Conservation (phyloP, 2,797 vertebrate species). For the Pipistrellus kuhlii region DNA sequence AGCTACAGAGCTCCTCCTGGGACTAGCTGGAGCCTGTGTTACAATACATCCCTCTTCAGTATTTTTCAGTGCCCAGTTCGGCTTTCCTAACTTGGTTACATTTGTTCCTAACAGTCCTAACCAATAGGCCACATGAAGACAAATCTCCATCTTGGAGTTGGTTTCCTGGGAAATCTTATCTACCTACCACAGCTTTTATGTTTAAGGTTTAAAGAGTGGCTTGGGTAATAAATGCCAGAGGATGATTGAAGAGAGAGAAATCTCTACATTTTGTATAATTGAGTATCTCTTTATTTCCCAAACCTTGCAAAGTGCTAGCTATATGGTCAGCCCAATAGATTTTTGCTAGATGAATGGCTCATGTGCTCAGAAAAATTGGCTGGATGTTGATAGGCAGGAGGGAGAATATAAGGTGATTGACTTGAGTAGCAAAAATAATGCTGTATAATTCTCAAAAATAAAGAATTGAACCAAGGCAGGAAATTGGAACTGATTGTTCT, state of each 20-base stretch:
- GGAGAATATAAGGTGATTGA: slow-evolving; percentile 48
- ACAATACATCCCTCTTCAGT: neutral
- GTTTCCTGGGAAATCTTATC: slow-evolving; percentile 67
- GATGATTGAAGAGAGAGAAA: slow-evolving; percentile 29
- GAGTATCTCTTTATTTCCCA: slow-evolving; percentile 50
- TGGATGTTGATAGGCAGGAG: slow-evolving; percentile 55
- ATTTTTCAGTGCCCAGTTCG: neutral
- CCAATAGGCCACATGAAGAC: neutral
- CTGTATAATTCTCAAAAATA: slow-evolving; percentile 38
- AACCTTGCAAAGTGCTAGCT: neutral
- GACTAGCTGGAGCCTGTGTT: neutral
- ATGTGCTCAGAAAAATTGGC: slow-evolving; percentile 54
- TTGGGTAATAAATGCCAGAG: slow-evolving; percentile 1
- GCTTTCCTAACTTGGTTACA: neutral
- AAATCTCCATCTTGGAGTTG: slow-evolving; percentile 13
- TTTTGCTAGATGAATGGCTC: slow-evolving; percentile 56
- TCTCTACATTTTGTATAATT: slow-evolving; percentile 60
- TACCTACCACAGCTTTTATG: slow-evolving; percentile 30
- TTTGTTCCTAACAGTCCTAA: slow-evolving; percentile 14
- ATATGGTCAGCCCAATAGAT: slow-evolving; percentile 46
- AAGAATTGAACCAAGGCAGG: slow-evolving; percentile 47
- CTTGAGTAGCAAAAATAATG: slow-evolving; percentile 32
- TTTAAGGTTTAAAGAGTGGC: slow-evolving; percentile 46
- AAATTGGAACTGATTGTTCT: slow-evolving; percentile 40
- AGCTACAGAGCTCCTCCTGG: neutral